These are phyloP conservation scores for Clarias batrachus DNA, from an alignment of 2,113 vertebrate genomes.

Conservation along the genomic window DNA sequence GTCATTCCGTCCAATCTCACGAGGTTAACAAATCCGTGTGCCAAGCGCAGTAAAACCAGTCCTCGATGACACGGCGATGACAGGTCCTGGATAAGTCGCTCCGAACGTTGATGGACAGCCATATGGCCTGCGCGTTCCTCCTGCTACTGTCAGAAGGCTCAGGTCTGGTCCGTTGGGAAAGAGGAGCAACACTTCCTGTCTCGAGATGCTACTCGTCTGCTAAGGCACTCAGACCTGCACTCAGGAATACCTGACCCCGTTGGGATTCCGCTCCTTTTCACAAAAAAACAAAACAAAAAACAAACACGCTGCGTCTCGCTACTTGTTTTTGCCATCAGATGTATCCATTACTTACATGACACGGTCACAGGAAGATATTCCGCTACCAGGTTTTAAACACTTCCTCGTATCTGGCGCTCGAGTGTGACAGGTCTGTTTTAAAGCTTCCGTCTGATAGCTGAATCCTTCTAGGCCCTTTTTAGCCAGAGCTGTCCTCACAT, in stretches of 20 bases:
- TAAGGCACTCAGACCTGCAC: slow-evolving; percentile 45
- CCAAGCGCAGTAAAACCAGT: slow-evolving; percentile 42
- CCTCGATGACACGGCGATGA: slow-evolving; percentile 34
- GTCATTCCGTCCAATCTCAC: slow-evolving; percentile 21
- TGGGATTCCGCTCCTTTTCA: slow-evolving; percentile 31
- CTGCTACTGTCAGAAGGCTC: slow-evolving; percentile 42
- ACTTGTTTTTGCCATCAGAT: slow-evolving; percentile 49
- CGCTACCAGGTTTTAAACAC: slow-evolving; percentile 14
- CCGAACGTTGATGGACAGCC: slow-evolving; percentile 38
- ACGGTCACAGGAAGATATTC: slow-evolving; percentile 26
- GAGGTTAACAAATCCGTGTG: slow-evolving; percentile 35
- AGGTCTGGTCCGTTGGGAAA: slow-evolving; percentile 19
- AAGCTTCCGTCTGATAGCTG: slow-evolving; percentile 36
- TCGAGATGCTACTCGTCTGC: slow-evolving; percentile 46
- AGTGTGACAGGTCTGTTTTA: slow-evolving; percentile 41
- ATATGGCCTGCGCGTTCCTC: slow-evolving; percentile 15
- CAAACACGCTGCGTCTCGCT: slow-evolving; percentile 6
- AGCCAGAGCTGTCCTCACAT: slow-evolving; percentile 41
- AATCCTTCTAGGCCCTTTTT: slow-evolving; percentile 12
- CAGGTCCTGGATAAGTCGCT: slow-evolving; percentile 42
- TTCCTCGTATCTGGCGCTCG: slow-evolving; percentile 42
- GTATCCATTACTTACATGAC: slow-evolving; percentile 36
- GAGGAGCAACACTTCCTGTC: slow-evolving; percentile 42
- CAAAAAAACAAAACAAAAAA: neutral
- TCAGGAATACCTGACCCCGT: slow-evolving; percentile 44